Percentiles rank a stretch among this genome's conserved stretches.
phyloP scores from a whole-genome alignment of 2,113 vertebrate species.

The Notothenia rossii region DNA sequence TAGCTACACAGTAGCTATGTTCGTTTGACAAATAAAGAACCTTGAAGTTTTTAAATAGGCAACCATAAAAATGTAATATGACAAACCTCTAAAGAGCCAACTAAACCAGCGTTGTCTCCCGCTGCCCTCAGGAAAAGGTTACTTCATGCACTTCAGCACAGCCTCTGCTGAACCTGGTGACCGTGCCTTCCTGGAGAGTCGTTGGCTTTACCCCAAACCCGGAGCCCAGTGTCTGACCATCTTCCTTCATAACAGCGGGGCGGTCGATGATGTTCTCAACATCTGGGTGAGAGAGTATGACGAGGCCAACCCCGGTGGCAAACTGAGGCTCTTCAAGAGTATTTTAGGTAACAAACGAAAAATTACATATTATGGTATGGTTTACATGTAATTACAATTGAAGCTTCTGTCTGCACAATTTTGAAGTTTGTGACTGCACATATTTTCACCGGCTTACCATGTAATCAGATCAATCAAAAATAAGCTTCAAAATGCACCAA shows the following conservation, averaged over 20 bases:
- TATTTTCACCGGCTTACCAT: background rate
- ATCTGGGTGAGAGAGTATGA: conserved; percentile 85
- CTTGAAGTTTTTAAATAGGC: background rate
- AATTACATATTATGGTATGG: background rate
- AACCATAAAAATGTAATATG: background rate
- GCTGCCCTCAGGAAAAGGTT: conserved; percentile 83
- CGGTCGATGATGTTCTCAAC: conserved; percentile 80
- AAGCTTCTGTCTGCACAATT: background rate
- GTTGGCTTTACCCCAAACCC: conserved; percentile 86
- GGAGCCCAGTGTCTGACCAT: conserved; percentile 91
- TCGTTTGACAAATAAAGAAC: no score
- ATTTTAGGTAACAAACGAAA: conserved; percentile 82
- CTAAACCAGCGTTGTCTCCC: background rate
- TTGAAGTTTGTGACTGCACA: background rate
- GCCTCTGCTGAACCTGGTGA: conserved; percentile 57
- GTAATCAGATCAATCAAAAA: background rate
- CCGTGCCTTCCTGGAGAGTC: conserved; percentile 85
- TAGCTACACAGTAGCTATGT: no score
- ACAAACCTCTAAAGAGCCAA: background rate
- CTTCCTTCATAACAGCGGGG: conserved; percentile 87
- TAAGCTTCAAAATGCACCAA: background rate
- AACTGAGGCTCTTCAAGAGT: conserved; percentile 77
- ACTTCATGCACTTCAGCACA: conserved; percentile 91
- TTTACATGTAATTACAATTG: background rate
- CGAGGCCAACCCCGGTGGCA: conserved; percentile 53